A percentile compares a stretch with the other conserved stretches of the same genome.
These are phyloP conservation scores for Rhadina sibilatrix DNA, from an alignment of 2,113 vertebrate species.

Conservation along the genomic window DNA sequence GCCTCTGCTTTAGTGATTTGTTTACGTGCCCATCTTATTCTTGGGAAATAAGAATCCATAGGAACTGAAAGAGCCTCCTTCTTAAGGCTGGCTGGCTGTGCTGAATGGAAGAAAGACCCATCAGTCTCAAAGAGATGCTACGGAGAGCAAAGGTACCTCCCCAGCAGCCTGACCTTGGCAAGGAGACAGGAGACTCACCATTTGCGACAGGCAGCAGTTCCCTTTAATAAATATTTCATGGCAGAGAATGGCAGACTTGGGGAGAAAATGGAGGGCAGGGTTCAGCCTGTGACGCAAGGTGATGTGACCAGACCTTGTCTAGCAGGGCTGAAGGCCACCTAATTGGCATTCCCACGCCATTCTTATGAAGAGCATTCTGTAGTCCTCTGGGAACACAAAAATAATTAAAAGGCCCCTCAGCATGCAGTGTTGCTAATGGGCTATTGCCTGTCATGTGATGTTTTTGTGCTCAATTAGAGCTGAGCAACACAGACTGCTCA, in stretches of 20 bases:
- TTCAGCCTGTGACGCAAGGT: conserved; percentile 62
- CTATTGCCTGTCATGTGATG: conserved; percentile 39
- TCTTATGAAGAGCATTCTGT: conserved; percentile 23
- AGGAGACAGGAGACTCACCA: conserved; percentile 39
- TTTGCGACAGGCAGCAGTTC: background rate
- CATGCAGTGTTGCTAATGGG: conserved; percentile 49
- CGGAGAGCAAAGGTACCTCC: conserved; percentile 4
- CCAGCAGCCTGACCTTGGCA: conserved; percentile 18
- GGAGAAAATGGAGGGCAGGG: conserved; percentile 63
- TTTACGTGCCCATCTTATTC: background rate
- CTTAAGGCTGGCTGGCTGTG: background rate
- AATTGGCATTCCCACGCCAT: conserved; percentile 51
- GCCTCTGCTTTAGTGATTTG: background rate
- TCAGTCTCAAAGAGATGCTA: background rate
- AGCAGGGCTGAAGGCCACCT: conserved; percentile 59
- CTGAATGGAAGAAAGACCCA: background rate
- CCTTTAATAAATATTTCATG: conserved; percentile 64
- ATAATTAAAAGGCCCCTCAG: conserved; percentile 64
- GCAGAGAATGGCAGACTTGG: conserved; percentile 3
- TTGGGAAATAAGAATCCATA: background rate
- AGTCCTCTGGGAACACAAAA: conserved; percentile 52
- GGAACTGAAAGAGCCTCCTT: background rate
- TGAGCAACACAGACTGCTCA: background rate
- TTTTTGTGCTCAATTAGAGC: conserved; percentile 46
- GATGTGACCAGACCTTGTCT: conserved; percentile 64